Base-by-base conservation (phyloP, 2,797 vertebrate genomes). In the Protosalanx chinensis region DNA sequence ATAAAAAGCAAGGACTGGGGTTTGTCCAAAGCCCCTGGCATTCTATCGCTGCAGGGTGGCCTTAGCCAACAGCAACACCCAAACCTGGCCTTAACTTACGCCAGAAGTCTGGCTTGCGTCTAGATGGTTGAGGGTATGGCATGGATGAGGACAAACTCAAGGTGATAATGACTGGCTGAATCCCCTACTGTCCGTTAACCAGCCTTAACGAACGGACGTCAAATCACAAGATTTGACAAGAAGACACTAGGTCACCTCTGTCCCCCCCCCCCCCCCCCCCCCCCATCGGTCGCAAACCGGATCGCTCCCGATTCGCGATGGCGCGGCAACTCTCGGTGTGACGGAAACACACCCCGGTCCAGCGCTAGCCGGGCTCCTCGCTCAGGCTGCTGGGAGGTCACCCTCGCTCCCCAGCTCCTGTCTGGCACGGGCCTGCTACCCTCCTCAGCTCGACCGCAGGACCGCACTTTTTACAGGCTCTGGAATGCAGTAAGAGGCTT, bases 401-500 rank as follows among this genome's bases (percentile, higher is more conserved):
- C 10, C 41, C 41, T 46, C 41, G 8, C 13, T 13, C 12, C 10
- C 41, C 3, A 3, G 8, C 41, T 12, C 41, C 65, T 53, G 15
- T 30, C 10, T 15, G 80, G 70, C 75, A 49, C 84, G 80, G 86
- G 84, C 86, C 64, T 64, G 67, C 80, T 78, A 65, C 72, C 79
- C 81, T 12, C 77, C 41, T 81, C 74, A 70, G 57, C 6, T 87
- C 81, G 83, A 64, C 66, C 73, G 56, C 72, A 67, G 76, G 63
- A 57, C 78, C 80, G 83, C 81, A 79, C 79, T 83, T 85, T 75
- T 67, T 69, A 27, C 23, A 79, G 65, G 72, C 76, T 74, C 72
- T 84, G 81, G 87, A 91, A 91, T 90, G 86, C 75, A 81, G 46
- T 89, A 88, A 91, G 88, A 76, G 80, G 86, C 83, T 91, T 89